Evolutionary conservation across 1,140 invertebrate species (phyloP).

Genomic region (Rhagoletis pomonella): DNA sequence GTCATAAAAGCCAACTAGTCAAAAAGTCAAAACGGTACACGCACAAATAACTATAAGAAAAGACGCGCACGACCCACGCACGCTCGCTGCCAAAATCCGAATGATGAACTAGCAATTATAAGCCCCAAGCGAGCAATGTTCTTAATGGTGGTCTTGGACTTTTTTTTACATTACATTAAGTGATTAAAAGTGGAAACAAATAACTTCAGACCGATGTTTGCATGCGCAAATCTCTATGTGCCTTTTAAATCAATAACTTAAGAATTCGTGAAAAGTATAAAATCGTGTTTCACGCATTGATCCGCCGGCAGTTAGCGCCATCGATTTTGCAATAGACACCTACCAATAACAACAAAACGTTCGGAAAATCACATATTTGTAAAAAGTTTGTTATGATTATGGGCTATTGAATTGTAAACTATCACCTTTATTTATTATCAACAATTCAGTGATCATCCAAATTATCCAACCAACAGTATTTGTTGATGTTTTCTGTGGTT

Average conservation of each 20-base stretch:
- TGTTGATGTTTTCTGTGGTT: constrained; percentile 34
- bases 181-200: background rate
- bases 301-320: constrained; percentile 37
- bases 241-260: background rate
- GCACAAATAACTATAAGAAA: too few relatives aligned
- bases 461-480: background rate
- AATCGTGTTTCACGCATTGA: background rate
- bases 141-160: background rate
- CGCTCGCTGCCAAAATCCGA: too few relatives aligned
- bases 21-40: too few relatives aligned
- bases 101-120: too few relatives aligned
- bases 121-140: background rate
- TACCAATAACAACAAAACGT: constrained; percentile 41
- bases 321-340: constrained; percentile 32
- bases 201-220: background rate
- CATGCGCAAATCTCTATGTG: background rate
- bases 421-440: constrained; percentile 3
- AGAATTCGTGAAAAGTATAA: too few relatives aligned
- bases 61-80: too few relatives aligned
- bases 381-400: constrained; percentile 25
- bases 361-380: background rate
- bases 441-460: background rate
- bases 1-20: too few relatives aligned
- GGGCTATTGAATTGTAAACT: background rate
- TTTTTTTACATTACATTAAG: background rate